Evolutionary conservation across 2,797 vertebrate species (phyloP).

Genomic region (Sebastes goodei): DNA sequence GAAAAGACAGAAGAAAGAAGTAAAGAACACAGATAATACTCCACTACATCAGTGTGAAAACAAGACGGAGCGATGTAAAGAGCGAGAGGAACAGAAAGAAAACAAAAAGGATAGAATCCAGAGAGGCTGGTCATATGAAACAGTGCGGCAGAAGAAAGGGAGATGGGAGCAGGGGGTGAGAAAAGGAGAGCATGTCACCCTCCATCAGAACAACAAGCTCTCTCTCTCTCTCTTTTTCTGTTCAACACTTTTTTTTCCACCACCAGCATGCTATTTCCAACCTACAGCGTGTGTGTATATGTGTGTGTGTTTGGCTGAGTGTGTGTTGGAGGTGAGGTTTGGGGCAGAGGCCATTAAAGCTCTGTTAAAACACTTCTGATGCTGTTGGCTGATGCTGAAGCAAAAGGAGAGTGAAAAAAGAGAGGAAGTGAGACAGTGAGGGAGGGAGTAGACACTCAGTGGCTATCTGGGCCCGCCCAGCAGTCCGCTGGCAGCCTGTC

Average conservation of each 20-base stretch:
- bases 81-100: background rate
- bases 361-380: conserved; percentile 99
- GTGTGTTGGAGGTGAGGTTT: conserved; percentile 68
- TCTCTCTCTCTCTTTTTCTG: conserved; percentile 40
- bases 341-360: conserved; percentile 93
- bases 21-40: background rate
- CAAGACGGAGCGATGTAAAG: background rate
- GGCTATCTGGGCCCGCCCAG: conserved; percentile 87
- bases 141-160: conserved; percentile 15
- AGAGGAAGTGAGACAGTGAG: conserved; percentile 64
- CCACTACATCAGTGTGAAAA: conserved; percentile 2
- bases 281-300: conserved; percentile 63
- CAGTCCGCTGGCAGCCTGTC: conserved; percentile 90
- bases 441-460: conserved; percentile 74
- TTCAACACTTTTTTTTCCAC: conserved; percentile 76
- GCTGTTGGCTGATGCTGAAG: conserved; percentile 92
- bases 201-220: conserved; percentile 75
- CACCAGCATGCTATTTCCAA: conserved; percentile 90
- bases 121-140: conserved; percentile 21
- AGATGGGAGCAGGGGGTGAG: conserved; percentile 45
- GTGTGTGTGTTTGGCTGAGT: conserved; percentile 13
- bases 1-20: background rate
- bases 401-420: conserved; percentile 79
- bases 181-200: conserved; percentile 90
- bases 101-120: conserved; percentile 21